phyloP scores from a whole-genome alignment of 2,113 vertebrate species.

The Cyrtonyx montezumae region DNA sequence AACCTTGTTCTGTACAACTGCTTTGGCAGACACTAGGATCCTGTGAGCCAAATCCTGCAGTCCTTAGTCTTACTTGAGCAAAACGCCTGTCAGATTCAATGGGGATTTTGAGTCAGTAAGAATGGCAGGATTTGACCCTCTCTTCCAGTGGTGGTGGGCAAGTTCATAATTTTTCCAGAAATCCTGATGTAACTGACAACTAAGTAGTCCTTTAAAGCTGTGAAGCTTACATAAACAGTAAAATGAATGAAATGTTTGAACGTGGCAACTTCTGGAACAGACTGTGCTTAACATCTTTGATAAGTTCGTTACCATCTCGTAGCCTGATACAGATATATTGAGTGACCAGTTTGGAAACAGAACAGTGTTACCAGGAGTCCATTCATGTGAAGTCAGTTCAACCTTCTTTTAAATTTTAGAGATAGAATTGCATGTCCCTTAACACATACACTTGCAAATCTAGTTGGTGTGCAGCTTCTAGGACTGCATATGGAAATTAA shows the following conservation, averaged over 20 bases:
- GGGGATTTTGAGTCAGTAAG: constrained; percentile 54
- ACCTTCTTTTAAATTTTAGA: background rate
- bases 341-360: background rate
- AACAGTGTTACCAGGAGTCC: background rate
- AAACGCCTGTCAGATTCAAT: constrained; percentile 69
- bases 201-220: background rate
- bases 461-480: background rate
- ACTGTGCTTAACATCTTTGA: background rate
- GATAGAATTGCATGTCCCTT: background rate
- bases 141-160: background rate
- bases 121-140: constrained; percentile 50
- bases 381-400: background rate
- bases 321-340: background rate
- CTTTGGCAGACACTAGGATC: constrained; percentile 72
- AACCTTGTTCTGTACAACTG: constrained; percentile 69
- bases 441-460: background rate
- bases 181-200: background rate
- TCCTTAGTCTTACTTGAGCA: constrained; percentile 69
- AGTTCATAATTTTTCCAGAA: constrained; percentile 8
- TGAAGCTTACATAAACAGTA: background rate
- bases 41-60: constrained; percentile 74
- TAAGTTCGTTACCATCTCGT: background rate
- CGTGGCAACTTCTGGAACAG: background rate
- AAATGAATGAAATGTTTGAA: background rate
- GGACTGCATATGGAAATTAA: background rate